Evolutionary conservation across 2,797 vertebrate genomes (phyloP), one percentile per base, ranked within the genome.

Genomic region (Enoplosus armatus): DNA sequence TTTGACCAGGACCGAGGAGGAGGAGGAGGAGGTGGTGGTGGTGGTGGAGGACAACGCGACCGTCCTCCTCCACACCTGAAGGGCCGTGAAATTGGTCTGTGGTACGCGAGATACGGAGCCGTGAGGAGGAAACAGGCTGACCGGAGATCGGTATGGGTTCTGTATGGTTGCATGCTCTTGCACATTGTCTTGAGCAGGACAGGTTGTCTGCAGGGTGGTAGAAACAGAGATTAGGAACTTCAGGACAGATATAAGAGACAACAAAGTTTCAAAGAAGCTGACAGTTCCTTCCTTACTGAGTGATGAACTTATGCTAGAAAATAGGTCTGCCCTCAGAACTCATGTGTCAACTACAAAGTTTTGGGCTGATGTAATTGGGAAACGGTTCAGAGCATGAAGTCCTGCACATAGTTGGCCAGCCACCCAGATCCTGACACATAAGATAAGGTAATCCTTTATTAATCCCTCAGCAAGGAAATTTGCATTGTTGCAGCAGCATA

Each of bases 31-130:
- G 90, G n/a, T n/a, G n/a, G n/a, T n/a, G n/a, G n/a, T n/a, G n/a
- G n/a, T n/a, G n/a, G n/a, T n/a, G n/a, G 88, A 0, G 95, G 94
- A 4, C 95, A 88, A 0, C 89, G 93, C 16, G 97, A 96, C 20
- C 96, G 96, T 37, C 97, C 97, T 29, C 98, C 98, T 0, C 92
- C 95, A 0, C 97, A 99, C 82, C 94, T 99, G 76, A 98, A 95
- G 87, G 98, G 98, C 72, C 95, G 97, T 24, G 98, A 98, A 10
- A 99, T 99, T 20, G 98, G 98, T 27, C 20, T 99, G 90, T 99
- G 98, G 98, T 99, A 99, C 91, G 97, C 98, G 1, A 96, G 95
- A 82, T 96, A 96, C 75, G 96, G 97, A 69, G 97, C 97, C 83
- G 93, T 96, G 71, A 95, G 96, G 92, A 91, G 96, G 93, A 71